phyloP scores from a whole-genome alignment of 2,888 invertebrate species.

The Eutolmus rufibarbis region DNA sequence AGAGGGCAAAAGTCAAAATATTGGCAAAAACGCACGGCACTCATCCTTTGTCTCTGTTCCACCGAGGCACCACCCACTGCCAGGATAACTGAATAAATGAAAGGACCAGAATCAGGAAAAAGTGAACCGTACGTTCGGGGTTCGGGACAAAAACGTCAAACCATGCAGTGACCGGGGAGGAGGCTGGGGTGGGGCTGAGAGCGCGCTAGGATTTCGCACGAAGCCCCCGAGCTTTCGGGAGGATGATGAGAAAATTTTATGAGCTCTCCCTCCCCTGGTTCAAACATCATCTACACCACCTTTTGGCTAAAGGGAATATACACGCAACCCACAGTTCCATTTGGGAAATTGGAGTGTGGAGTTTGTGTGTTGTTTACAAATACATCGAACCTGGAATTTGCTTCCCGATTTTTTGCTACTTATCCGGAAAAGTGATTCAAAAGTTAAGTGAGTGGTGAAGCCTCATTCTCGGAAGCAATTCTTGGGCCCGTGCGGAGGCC shows the following conservation, averaged over 20 bases:
- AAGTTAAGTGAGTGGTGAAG: slow-evolving; percentile 22
- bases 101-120: slow-evolving; percentile 33
- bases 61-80: background rate
- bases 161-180: background rate
- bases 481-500: background rate
- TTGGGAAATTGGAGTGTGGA: slow-evolving; percentile 45
- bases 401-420: slow-evolving; percentile 30
- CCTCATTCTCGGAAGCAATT: background rate
- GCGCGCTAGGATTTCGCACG: background rate
- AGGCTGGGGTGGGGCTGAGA: background rate
- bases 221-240: slow-evolving; percentile 1
- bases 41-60: slow-evolving; percentile 26
- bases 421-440: slow-evolving; percentile 18
- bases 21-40: slow-evolving; percentile 22
- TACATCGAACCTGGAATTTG: slow-evolving; percentile 40
- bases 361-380: slow-evolving; percentile 43
- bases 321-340: slow-evolving; percentile 46
- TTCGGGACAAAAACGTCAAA: slow-evolving; percentile 24
- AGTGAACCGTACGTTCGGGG: background rate
- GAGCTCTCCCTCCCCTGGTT: slow-evolving; percentile 27
- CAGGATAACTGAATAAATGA: slow-evolving; percentile 29
- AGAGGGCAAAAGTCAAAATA: slow-evolving; percentile 32
- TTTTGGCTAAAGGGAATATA: slow-evolving; percentile 40
- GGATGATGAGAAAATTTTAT: slow-evolving; percentile 32
- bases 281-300: slow-evolving; percentile 43